Conservation (phyloP, 2,888 invertebrate species). For the Argyresthia goedartella region DNA sequence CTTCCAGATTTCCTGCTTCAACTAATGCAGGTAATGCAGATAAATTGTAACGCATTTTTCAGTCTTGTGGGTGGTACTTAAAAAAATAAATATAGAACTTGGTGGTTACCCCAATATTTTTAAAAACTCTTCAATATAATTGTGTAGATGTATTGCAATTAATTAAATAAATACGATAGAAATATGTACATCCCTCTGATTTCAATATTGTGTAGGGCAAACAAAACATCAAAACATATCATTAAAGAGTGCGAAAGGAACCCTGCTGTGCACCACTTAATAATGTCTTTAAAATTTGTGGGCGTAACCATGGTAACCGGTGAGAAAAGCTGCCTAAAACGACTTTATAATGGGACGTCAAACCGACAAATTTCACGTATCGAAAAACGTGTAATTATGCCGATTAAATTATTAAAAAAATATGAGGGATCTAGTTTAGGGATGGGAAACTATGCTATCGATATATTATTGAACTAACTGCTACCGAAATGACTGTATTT, state of each 20-base stretch:
- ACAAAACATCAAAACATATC: constrained; percentile 36
- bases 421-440: constrained; percentile 11
- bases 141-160: too few species aligned
- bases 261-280: constrained; percentile 16
- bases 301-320: constrained; percentile 53
- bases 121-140: too few species aligned
- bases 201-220: constrained; percentile 1
- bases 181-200: too few species aligned
- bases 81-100: too few species aligned
- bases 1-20: too few species aligned
- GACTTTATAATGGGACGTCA: constrained; percentile 53
- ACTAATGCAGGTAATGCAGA: too few species aligned
- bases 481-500: too few species aligned
- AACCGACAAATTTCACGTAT: constrained; percentile 47
- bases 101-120: too few species aligned
- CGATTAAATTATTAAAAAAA: constrained; percentile 28
- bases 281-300: constrained; percentile 24
- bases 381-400: constrained; percentile 56
- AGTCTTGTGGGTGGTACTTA: too few species aligned
- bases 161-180: too few species aligned
- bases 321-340: constrained; percentile 27
- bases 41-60: too few species aligned
- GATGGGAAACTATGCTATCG: constrained; percentile 13
- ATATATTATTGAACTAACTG: neutral
- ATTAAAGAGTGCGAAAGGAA: constrained; percentile 35